phyloP scores from a whole-genome alignment of 1,140 invertebrate genomes.

The Drosophila mauritiana region DNA sequence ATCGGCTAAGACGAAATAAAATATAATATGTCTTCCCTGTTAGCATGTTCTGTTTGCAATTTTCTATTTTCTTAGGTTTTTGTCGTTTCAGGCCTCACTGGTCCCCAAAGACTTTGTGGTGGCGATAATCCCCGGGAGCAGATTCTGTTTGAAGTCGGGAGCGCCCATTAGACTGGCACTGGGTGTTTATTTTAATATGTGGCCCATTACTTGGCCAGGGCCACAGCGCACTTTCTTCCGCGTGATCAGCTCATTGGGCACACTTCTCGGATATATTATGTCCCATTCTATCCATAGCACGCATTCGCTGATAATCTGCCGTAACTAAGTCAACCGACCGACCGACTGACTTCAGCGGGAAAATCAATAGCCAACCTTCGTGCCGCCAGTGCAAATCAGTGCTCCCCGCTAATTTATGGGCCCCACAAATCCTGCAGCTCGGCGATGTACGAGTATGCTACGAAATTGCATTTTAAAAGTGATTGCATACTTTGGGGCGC shows the following conservation, averaged over 20 bases:
- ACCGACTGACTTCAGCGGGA: constrained; percentile 40
- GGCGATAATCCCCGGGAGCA: constrained; percentile 40
- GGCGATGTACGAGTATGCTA: constrained; percentile 5
- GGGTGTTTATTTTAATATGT: constrained; percentile 58
- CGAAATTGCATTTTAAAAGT: constrained; percentile 40
- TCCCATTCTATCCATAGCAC: constrained; percentile 23
- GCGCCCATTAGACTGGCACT: constrained; percentile 21
- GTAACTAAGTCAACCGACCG: constrained; percentile 30
- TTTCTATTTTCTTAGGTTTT: constrained; percentile 30
- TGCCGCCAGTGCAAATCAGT: constrained; percentile 46
- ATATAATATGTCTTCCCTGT: constrained; percentile 10
- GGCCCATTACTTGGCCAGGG: constrained; percentile 48
- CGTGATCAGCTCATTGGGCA: constrained; percentile 78
- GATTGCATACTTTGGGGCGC: constrained; percentile 33
- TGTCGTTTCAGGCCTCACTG: constrained; percentile 39
- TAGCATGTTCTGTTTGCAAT: constrained; percentile 3
- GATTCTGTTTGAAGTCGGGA: constrained; percentile 50
- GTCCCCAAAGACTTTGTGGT: constrained; percentile 11
- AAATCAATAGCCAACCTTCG: constrained; percentile 64
- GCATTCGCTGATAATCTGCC: constrained; percentile 58
- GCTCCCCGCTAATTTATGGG: constrained; percentile 46
- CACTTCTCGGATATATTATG: constrained; percentile 26
- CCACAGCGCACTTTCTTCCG: constrained; percentile 64
- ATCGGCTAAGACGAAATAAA: constrained; percentile 8
- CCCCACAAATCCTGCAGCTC: constrained; percentile 6